Evolutionary conservation across 2,113 vertebrate genomes (phyloP).

Genomic region (Felis catus): F.catus_Fca126_mat1.0 CM031413.1:24164501-24165000

Average conservation of each 20-base stretch:
- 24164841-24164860: slow-evolving; percentile 2
- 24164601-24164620: background rate
- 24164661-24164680: background rate
- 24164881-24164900: background rate
- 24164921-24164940: background rate
- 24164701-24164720: background rate
- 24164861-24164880: background rate
- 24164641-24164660: background rate
- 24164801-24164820: background rate
- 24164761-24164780: background rate
- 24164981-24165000: background rate
- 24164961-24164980: background rate
- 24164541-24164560: background rate
- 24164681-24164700: background rate
- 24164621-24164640: background rate
- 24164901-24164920: background rate
- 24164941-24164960: background rate
- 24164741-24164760: background rate
- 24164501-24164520: background rate
- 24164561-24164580: background rate
- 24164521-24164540: background rate
- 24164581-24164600: background rate
- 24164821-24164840: background rate
- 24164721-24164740: background rate
- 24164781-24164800: background rate